phyloP scores from a whole-genome alignment of 2,113 vertebrate genomes.

The Desmodus rotundus region DNA sequence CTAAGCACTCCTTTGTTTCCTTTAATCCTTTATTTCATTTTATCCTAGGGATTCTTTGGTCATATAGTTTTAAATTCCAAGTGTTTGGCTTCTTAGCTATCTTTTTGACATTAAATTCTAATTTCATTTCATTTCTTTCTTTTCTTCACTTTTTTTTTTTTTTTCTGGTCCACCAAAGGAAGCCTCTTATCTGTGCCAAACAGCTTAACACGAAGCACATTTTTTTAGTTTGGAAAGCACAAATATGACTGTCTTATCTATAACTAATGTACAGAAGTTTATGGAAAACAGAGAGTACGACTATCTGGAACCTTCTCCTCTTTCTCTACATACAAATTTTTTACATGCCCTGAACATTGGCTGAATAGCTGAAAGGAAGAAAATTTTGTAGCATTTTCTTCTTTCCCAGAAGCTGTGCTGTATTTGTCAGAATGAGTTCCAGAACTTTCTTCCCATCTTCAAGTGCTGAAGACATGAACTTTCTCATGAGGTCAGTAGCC shows the following conservation, averaged over 20 bases:
- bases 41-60: not conserved
- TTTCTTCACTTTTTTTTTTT: conserved; percentile 1
- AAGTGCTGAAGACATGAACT: not conserved
- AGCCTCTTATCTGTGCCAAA: not conserved
- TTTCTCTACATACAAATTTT: not conserved
- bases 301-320: not conserved
- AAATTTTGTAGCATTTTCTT: not conserved
- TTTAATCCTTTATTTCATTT: not conserved
- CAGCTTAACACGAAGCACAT: not conserved
- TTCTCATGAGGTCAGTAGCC: conserved; percentile 9
- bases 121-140: not conserved
- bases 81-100: not conserved
- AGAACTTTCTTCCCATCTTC: not conserved
- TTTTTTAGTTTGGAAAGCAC: conserved; percentile 26
- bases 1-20: not conserved
- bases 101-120: not conserved
- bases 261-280: not conserved
- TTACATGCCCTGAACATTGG: not conserved
- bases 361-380: conserved; percentile 10
- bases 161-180: not conserved
- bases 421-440: conserved; percentile 22
- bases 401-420: conserved; percentile 41
- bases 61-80: not conserved
- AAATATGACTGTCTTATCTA: not conserved
- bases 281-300: not conserved